Percentiles rank a stretch among this genome's conserved stretches.
phyloP scores from a whole-genome alignment of 2,113 vertebrate genomes.

The Sterrhoptilus dennistouni region DNA sequence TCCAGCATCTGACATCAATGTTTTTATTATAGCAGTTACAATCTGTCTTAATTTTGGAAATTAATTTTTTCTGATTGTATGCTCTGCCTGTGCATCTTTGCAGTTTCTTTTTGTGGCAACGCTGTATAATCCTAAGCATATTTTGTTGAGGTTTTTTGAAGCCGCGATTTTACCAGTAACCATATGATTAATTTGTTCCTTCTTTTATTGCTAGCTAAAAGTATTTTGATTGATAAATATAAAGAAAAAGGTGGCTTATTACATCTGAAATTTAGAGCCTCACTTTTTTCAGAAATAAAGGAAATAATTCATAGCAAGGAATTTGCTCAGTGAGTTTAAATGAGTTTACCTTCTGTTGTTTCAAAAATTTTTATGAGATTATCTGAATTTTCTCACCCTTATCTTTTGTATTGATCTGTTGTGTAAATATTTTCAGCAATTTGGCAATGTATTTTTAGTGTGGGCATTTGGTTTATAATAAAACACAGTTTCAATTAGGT shows the following conservation, averaged over 20 bases:
- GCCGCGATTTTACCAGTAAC: background rate
- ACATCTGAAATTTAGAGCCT: background rate
- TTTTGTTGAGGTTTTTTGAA: background rate
- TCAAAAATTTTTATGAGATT: background rate
- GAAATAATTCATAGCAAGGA: background rate
- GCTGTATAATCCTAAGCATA: background rate
- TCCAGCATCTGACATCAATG: background rate
- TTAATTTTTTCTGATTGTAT: background rate
- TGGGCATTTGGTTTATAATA: background rate
- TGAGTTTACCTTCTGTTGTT: background rate
- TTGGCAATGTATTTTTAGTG: background rate
- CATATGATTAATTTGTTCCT: background rate
- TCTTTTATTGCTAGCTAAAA: background rate
- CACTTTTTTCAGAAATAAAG: background rate
- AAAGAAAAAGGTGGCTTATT: background rate
- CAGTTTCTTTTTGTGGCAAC: background rate
- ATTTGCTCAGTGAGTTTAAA: background rate
- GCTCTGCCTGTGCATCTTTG: background rate
- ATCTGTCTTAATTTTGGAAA: background rate
- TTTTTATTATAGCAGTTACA: background rate
- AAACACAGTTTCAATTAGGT: background rate
- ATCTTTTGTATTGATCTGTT: background rate
- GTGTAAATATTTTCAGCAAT: background rate
- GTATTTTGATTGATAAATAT: background rate
- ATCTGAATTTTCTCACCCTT: background rate